phyloP scores from a whole-genome alignment of 2,888 invertebrate species.

The Dasysyrphus tricinctus region DNA sequence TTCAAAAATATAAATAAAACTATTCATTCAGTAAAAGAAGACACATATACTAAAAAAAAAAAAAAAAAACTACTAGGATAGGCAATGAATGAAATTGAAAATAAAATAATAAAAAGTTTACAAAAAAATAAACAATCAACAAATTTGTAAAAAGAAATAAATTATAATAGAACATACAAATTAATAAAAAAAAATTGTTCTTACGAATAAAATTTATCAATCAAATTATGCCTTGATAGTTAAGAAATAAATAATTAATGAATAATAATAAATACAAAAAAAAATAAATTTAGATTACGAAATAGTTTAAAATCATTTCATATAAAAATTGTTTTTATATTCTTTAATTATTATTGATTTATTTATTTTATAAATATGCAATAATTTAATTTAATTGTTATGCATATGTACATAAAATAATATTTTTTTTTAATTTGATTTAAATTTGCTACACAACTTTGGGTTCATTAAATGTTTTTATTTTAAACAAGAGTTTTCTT shows the following conservation, averaged over 20 bases:
- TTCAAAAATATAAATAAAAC: constrained; percentile 12
- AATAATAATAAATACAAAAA: constrained; percentile 25
- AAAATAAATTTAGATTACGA: constrained; percentile 1
- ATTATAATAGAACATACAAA: constrained; percentile 27
- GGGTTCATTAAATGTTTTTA: not conserved
- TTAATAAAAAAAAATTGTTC: constrained; percentile 48
- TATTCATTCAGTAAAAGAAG: constrained; percentile 31
- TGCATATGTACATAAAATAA: too few relatives aligned
- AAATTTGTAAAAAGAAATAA: constrained; percentile 42
- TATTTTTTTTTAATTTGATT: not conserved
- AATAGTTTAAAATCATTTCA: constrained; percentile 19
- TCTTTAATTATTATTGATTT: not conserved
- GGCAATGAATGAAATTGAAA: constrained; percentile 43
- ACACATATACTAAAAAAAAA: constrained; percentile 5
- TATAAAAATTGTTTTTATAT: not conserved
- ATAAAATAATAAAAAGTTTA: constrained; percentile 29
- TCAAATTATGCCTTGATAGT: constrained; percentile 81
- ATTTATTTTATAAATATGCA: not conserved
- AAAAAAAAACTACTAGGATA: constrained; percentile 56
- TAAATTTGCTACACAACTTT: not conserved
- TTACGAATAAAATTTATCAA: constrained; percentile 78
- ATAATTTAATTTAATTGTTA: not conserved
- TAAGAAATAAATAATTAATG: constrained; percentile 72
- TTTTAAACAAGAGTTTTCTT: not conserved
- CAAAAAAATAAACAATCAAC: constrained; percentile 43